These are phyloP conservation scores for Blastomussa wellsi DNA, from an alignment of 92 coral and sea anemone species.

Conservation along the genomic window DNA sequence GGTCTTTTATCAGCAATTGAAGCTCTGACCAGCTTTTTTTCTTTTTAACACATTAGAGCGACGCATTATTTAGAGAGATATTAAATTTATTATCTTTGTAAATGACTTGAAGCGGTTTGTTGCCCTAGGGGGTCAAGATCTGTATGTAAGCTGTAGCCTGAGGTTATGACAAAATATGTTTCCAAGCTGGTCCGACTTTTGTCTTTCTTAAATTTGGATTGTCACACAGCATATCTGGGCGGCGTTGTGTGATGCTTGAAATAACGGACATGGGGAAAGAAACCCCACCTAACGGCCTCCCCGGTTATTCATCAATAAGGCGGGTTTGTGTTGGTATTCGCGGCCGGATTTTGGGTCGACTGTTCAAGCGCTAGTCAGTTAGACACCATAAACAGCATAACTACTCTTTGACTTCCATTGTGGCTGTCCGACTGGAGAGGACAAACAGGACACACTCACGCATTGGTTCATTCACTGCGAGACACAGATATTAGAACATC, in stretches of 20 bases:
- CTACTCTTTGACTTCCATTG: too few species aligned
- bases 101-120: too few species aligned
- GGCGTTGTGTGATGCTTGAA: not conserved
- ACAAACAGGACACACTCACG: too few species aligned
- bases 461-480: too few species aligned
- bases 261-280: not conserved
- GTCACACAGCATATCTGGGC: not conserved
- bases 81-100: too few species aligned
- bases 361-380: too few species aligned
- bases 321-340: not conserved
- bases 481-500: too few species aligned
- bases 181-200: not conserved
- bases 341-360: not conserved
- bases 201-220: not conserved
- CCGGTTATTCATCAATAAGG: not conserved
- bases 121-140: not conserved
- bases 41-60: not conserved
- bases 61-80: too few species aligned
- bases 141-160: not conserved
- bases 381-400: too few species aligned
- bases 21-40: not conserved
- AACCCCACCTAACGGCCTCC: not conserved
- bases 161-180: not conserved
- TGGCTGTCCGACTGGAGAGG: too few species aligned
- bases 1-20: not conserved